phyloP scores from a whole-genome alignment of 1,140 invertebrate species.

The Planococcus citri region DNA sequence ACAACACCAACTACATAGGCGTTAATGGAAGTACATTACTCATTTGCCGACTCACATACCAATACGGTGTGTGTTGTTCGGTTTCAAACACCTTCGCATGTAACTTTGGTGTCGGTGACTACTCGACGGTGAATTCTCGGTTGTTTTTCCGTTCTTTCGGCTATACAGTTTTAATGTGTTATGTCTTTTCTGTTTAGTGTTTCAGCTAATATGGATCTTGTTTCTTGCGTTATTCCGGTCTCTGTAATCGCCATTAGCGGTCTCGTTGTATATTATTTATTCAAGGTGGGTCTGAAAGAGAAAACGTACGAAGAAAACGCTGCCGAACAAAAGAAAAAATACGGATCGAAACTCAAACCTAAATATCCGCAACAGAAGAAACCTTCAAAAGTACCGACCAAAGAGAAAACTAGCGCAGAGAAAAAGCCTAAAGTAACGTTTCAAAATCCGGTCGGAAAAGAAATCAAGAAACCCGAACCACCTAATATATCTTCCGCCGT shows the following conservation, averaged over 20 bases:
- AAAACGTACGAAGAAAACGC: background rate
- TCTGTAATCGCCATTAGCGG: background rate
- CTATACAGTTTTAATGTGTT: no score
- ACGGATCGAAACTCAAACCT: background rate
- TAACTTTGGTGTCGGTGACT: no score
- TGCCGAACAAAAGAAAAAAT: background rate
- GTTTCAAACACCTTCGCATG: no score
- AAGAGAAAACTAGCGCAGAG: background rate
- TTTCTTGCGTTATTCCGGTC: background rate
- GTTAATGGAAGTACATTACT: background rate
- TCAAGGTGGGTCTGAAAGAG: background rate
- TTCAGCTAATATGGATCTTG: background rate
- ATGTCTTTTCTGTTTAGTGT: background rate
- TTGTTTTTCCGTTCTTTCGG: no score
- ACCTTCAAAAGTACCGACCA: background rate
- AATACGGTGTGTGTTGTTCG: background rate
- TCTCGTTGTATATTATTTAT: background rate
- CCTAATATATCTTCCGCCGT: background rate
- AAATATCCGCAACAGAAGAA: background rate
- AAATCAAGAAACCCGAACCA: background rate
- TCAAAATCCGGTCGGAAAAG: background rate
- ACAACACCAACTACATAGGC: background rate
- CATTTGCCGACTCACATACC: background rate
- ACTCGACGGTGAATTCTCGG: no score
- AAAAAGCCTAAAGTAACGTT: background rate